phyloP scores from a whole-genome alignment of 2,888 invertebrate genomes.

The Trissolcus brochymenae region DNA sequence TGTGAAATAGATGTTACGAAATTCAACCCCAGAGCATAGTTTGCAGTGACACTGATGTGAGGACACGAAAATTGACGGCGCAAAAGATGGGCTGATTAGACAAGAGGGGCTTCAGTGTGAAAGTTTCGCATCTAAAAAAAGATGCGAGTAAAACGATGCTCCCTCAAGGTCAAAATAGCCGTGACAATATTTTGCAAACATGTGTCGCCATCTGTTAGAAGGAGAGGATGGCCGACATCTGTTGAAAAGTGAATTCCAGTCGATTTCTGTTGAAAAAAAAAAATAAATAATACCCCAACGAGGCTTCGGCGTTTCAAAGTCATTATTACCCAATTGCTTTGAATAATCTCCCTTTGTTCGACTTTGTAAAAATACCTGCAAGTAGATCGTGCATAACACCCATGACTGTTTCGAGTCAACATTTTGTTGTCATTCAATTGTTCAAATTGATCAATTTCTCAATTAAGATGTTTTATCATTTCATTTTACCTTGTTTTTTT shows the following conservation, averaged over 20 bases:
- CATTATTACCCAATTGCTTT: too few relatives aligned
- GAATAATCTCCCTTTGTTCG: too few relatives aligned
- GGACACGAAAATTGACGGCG: background rate
- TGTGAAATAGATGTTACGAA: slow-evolving; percentile 13
- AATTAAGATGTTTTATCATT: too few relatives aligned
- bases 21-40: slow-evolving; percentile 16
- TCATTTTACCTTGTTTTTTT: too few relatives aligned
- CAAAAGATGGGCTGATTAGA: background rate
- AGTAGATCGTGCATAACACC: too few relatives aligned
- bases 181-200: too few relatives aligned
- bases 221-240: slow-evolving; percentile 20
- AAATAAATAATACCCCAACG: too few relatives aligned
- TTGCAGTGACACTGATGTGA: slow-evolving; percentile 2
- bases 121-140: slow-evolving; percentile 12
- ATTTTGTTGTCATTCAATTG: too few relatives aligned
- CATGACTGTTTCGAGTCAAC: too few relatives aligned
- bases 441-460: too few relatives aligned
- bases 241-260: slow-evolving; percentile 17
- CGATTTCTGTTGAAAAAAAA: background rate
- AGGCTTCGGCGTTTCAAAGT: too few relatives aligned
- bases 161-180: slow-evolving; percentile 26
- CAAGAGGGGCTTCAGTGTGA: background rate
- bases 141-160: slow-evolving; percentile 19
- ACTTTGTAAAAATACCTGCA: too few relatives aligned
- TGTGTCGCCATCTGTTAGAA: slow-evolving; percentile 37